These are phyloP conservation scores for Uria aalge DNA, from an alignment of 2,113 vertebrate species.

Conservation along the genomic window DNA sequence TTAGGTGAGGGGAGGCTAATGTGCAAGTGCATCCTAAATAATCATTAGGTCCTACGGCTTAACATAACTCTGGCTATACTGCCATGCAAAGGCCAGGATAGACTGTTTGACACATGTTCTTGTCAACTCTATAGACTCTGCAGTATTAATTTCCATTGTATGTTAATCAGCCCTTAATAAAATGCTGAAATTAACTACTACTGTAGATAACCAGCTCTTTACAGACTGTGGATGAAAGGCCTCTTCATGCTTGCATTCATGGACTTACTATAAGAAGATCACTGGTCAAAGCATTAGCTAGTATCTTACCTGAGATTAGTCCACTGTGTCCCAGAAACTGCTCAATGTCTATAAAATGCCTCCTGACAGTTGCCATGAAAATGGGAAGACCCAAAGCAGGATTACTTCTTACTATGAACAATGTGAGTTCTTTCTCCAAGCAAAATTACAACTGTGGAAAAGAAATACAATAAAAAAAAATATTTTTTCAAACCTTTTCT, in stretches of 20 bases:
- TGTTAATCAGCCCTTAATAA: background rate
- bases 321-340: background rate
- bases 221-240: background rate
- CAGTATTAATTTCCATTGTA: background rate
- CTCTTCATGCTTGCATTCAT: background rate
- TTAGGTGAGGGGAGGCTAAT: background rate
- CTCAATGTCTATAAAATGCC: background rate
- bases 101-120: background rate
- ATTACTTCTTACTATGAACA: background rate
- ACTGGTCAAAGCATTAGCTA: background rate
- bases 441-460: background rate
- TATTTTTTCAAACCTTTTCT: background rate
- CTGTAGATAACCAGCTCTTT: background rate
- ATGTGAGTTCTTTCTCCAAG: background rate
- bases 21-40: background rate
- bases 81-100: background rate
- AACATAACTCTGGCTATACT: background rate
- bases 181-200: background rate
- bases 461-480: background rate
- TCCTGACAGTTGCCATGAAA: background rate
- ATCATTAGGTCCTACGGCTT: background rate
- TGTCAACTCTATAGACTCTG: background rate
- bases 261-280: background rate
- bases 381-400: background rate
- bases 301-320: background rate